These are phyloP conservation scores for Chironomus tentans DNA, from an alignment of 2,888 invertebrate species.

Conservation along the genomic window DNA sequence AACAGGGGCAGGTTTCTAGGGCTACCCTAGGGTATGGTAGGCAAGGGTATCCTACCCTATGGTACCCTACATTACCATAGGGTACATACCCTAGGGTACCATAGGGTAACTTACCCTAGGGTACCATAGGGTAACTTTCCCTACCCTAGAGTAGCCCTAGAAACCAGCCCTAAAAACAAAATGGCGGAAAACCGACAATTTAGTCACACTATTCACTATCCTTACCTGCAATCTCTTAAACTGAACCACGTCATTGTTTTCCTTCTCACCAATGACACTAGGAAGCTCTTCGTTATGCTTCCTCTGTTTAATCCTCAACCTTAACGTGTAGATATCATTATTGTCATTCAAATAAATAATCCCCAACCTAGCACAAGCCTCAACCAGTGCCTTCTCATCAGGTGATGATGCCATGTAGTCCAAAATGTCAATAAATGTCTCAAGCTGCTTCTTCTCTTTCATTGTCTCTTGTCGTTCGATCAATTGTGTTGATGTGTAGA, in stretches of 20 bases:
- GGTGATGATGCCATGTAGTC: conserved; percentile 14
- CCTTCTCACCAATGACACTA: conserved; percentile 34
- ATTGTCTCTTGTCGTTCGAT: conserved; percentile 38
- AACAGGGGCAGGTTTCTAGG: no score
- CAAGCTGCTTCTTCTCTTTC: conserved; percentile 36
- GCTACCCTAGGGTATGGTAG: no score
- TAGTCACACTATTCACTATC: no score
- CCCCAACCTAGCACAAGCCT: conserved; percentile 72
- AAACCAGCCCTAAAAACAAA: no score
- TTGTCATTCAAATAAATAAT: conserved; percentile 64
- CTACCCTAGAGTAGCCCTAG: no score
- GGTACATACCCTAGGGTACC: no score
- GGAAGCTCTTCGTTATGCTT: conserved; percentile 35
- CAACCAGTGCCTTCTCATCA: conserved; percentile 66
- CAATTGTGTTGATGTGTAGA: conserved; percentile 37
- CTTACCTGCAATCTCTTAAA: conserved; percentile 56
- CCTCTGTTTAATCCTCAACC: conserved; percentile 44
- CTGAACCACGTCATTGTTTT: conserved; percentile 40
- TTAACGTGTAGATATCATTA: conserved; percentile 56
- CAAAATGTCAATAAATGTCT: conserved; percentile 35
- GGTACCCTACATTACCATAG: no score
- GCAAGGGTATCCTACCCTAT: no score
- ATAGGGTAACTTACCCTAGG: no score
- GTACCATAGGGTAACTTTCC: no score
- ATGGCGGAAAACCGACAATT: no score